A percentile compares a stretch with the other conserved stretches of the same genome.
These are phyloP conservation scores for Lerista edwardsae DNA, from an alignment of 2,797 vertebrate species.

Conservation along the genomic window DNA sequence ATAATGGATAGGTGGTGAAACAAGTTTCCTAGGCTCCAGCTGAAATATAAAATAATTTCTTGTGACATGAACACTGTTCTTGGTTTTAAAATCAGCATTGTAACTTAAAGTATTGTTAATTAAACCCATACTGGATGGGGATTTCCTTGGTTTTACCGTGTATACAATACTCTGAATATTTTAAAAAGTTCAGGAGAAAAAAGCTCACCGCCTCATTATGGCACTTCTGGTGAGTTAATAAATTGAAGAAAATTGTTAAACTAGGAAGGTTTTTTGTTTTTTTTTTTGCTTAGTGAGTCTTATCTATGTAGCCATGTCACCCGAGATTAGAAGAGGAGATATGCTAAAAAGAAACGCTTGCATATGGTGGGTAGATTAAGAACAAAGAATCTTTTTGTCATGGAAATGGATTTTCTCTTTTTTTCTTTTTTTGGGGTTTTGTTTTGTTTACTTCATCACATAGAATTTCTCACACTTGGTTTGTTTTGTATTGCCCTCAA, in stretches of 20 bases:
- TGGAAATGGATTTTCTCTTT: constrained; percentile 86
- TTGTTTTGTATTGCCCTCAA: constrained; percentile 92
- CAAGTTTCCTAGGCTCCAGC: constrained; percentile 43
- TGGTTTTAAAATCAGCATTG: background rate
- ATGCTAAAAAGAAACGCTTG: constrained; percentile 84
- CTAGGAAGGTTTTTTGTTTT: constrained; percentile 63
- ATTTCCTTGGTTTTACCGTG: constrained; percentile 50
- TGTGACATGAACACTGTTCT: background rate
- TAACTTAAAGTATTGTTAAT: constrained; percentile 15
- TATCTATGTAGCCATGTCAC: constrained; percentile 78
- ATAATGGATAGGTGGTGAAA: constrained; percentile 22
- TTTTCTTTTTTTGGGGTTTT: constrained; percentile 67
- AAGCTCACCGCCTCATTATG: constrained; percentile 48
- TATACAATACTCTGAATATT: constrained; percentile 63
- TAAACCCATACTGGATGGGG: constrained; percentile 29
- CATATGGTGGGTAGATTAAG: constrained; percentile 88
- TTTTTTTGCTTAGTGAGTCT: constrained; percentile 67
- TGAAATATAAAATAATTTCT: constrained; percentile 20
- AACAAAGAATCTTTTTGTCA: constrained; percentile 94
- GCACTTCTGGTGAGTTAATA: constrained; percentile 64
- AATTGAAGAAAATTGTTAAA: constrained; percentile 70
- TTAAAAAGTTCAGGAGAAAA: constrained; percentile 32
- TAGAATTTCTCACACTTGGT: constrained; percentile 96
- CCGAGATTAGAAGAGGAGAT: constrained; percentile 81
- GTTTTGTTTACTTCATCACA: constrained; percentile 94